Base-by-base conservation (phyloP, 2,797 vertebrate genomes). In the Champsocephalus gunnari region DNA sequence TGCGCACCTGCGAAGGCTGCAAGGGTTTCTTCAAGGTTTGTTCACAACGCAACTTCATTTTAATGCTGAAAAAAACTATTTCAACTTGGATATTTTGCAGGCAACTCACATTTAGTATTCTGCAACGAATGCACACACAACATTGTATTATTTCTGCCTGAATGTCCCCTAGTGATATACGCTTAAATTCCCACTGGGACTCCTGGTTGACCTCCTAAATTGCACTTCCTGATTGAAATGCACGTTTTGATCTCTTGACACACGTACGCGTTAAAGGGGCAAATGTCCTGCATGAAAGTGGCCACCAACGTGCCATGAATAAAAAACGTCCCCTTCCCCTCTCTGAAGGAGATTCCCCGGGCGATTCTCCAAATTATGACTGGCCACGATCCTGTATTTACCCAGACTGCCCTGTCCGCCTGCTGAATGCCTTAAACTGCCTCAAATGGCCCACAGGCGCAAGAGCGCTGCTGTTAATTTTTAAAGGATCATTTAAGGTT, bases 11-110 rank as follows among this genome's bases (percentile, higher is more conserved):
- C 78, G 97, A 98, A 82, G 97, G 97, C 69, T 99, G 97, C 94
- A 99, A 99, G 87, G 97, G 98, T 2, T 98, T 99, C 88, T 99
- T 98, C 82, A 99, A 98, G 97, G 97, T 95, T 73, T 55, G 83
- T 50, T 54, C 2, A 32, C 13, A 1, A 0, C 5, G 38, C 34
- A 5, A 49, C 21, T 43, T 47, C 2, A 4, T 34, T 48, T 53
- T 1, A 41, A 38, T 58, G 21, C 24, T 24, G 8, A 10, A 50
- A 10, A 50, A 16, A 62, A 14, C 6, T 16, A 3, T 43, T 63
- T 24, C 4, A 51, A 38, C 9, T 10, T 16, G 16, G 53, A 72
- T 54, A 72, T 54, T 38, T 9, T 50, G 3, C 32, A 53, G 17
- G 19, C 10, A 68, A 41, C 3, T 41, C 11, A 34, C 9, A 8